These are phyloP conservation scores for Hirtodrosophila alboralis DNA, from an alignment of 2,888 invertebrate species.

Conservation along the genomic window DNA sequence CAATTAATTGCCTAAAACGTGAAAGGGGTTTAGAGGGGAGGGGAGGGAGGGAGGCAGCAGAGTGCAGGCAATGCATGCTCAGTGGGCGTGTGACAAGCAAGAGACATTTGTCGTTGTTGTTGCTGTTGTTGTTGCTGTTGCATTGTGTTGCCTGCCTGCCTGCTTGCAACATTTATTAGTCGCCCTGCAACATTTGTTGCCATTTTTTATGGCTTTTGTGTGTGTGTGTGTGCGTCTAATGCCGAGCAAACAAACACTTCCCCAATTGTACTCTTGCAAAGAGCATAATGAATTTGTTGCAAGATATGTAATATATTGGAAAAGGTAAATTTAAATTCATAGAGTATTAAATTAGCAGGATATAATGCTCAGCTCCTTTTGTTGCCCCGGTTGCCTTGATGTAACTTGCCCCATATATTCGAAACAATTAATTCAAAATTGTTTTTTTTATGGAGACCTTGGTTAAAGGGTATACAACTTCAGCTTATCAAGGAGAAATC, in stretches of 20 bases:
- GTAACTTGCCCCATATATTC: too few relatives aligned
- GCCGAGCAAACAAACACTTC: constrained; percentile 65
- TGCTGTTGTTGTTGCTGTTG: constrained; percentile 35
- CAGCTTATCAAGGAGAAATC: too few relatives aligned
- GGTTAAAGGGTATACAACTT: too few relatives aligned
- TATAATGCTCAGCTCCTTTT: too few relatives aligned
- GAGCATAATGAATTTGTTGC: too few relatives aligned
- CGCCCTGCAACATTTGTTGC: constrained; percentile 74
- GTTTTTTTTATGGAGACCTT: too few relatives aligned
- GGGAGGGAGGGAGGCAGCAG: not conserved
- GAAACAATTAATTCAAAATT: too few relatives aligned
- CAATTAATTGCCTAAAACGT: constrained; percentile 70
- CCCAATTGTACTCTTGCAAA: too few relatives aligned
- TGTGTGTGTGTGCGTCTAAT: constrained; percentile 30
- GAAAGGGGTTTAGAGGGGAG: not conserved
- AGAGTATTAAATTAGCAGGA: too few relatives aligned
- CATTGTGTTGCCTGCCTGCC: constrained; percentile 26
- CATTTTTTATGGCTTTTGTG: constrained; percentile 61
- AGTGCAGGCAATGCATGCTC: constrained; percentile 29
- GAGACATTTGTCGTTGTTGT: constrained; percentile 46
- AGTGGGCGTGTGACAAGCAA: constrained; percentile 57
- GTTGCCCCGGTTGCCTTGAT: too few relatives aligned
- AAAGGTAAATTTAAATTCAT: too few relatives aligned
- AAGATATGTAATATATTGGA: too few relatives aligned
- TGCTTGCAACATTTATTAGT: constrained; percentile 66